These are phyloP conservation scores for Amblyraja radiata DNA, from an alignment of 2,797 vertebrate species.

Conservation along the genomic window DNA sequence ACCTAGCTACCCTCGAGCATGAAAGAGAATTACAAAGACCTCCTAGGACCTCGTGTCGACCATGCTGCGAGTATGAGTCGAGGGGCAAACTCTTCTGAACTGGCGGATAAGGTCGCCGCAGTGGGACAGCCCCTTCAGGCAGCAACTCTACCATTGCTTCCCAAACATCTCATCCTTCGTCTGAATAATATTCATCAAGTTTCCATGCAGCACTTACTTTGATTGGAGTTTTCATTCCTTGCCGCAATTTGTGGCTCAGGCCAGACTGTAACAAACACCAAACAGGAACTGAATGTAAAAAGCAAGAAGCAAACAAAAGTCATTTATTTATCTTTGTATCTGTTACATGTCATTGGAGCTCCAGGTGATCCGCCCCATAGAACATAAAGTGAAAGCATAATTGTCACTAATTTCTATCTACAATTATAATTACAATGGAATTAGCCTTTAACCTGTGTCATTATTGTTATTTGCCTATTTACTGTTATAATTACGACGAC, in stretches of 20 bases:
- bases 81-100: no score
- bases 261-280: neutral
- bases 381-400: slow-evolving; percentile 1
- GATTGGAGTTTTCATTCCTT: neutral
- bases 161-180: neutral
- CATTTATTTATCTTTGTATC: neutral
- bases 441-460: slow-evolving; percentile 23
- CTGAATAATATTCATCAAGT: neutral
- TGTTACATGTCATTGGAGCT: neutral
- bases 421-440: slow-evolving; percentile 33
- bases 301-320: slow-evolving; percentile 2
- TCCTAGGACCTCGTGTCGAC: no score
- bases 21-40: no score
- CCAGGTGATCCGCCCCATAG: neutral
- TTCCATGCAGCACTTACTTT: neutral
- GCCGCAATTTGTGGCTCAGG: neutral
- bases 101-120: no score
- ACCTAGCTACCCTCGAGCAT: no score
- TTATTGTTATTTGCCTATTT: neutral
- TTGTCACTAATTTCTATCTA: slow-evolving; percentile 12
- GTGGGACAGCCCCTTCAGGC: no score
- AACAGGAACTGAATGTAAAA: neutral
- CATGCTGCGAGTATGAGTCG: no score
- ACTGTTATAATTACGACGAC: slow-evolving; percentile 16
- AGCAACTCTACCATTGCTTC: neutral